Percentiles rank a stretch among this genome's conserved stretches.
Conservation (phyloP, 2,113 vertebrate species). For the Mellivora capensis region DNA sequence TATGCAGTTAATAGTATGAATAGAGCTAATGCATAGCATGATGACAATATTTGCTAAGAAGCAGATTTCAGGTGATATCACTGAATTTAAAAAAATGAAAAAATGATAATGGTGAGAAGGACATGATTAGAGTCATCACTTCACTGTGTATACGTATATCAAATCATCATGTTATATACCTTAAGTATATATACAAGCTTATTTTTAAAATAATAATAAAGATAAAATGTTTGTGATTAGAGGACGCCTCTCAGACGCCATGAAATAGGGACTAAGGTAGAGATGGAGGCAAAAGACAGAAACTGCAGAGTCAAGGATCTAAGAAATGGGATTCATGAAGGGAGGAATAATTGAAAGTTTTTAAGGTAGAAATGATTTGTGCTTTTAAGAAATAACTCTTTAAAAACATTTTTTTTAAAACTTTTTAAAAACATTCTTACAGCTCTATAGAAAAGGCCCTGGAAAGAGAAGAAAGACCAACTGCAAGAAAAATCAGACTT, state of each 20-base stretch:
- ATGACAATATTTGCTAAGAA: not conserved
- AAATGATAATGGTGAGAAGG: not conserved
- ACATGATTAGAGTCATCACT: not conserved
- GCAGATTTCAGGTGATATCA: not conserved
- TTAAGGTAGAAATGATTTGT: not conserved
- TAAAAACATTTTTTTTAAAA: not conserved
- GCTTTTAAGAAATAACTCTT: not conserved
- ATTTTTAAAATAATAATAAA: not conserved
- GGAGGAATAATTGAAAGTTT: not conserved
- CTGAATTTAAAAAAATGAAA: not conserved
- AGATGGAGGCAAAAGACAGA: not conserved
- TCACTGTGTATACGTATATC: fast-evolving
- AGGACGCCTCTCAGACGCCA: not conserved
- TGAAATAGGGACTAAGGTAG: not conserved
- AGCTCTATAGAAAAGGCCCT: not conserved
- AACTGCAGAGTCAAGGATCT: not conserved
- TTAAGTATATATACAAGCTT: not conserved
- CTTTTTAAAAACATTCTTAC: not conserved
- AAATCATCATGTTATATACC: not conserved
- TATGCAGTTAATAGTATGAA: not conserved
- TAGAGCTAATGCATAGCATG: not conserved
- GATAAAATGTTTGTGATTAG: not conserved
- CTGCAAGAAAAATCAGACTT: not conserved
- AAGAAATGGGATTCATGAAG: not conserved
- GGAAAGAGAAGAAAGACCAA: not conserved